phyloP scores from a whole-genome alignment of 2,888 invertebrate genomes.

The Dioctria linearis region DNA sequence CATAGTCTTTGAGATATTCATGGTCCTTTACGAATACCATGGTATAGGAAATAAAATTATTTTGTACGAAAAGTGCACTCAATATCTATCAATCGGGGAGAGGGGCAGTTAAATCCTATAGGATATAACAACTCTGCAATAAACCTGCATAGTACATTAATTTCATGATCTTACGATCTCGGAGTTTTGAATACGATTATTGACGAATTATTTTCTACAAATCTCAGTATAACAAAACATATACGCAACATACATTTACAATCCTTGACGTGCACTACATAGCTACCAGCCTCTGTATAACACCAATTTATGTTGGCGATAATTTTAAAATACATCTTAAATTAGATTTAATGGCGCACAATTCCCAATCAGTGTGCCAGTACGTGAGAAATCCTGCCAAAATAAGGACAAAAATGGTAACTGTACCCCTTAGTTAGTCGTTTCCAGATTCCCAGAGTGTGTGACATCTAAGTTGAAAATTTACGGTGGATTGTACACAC shows the following conservation, averaged over 20 bases:
- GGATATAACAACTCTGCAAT: background rate
- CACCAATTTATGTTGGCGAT: background rate
- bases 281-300: background rate
- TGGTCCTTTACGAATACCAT: too few relatives aligned
- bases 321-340: constrained; percentile 40
- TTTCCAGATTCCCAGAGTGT: background rate
- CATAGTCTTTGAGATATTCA: too few relatives aligned
- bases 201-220: background rate
- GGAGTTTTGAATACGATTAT: background rate
- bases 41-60: too few relatives aligned
- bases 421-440: background rate
- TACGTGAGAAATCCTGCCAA: constrained; percentile 21
- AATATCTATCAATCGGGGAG: background rate
- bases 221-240: background rate
- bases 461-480: background rate
- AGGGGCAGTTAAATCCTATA: background rate
- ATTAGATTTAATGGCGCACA: constrained; percentile 33
- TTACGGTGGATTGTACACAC: too few relatives aligned
- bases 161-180: background rate
- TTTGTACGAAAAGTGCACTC: too few relatives aligned
- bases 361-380: constrained; percentile 6
- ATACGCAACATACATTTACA: background rate
- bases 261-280: background rate
- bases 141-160: background rate
- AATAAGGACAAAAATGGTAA: background rate